Conservation (phyloP, 2,888 invertebrate genomes). For the Abscondita cerata region DNA sequence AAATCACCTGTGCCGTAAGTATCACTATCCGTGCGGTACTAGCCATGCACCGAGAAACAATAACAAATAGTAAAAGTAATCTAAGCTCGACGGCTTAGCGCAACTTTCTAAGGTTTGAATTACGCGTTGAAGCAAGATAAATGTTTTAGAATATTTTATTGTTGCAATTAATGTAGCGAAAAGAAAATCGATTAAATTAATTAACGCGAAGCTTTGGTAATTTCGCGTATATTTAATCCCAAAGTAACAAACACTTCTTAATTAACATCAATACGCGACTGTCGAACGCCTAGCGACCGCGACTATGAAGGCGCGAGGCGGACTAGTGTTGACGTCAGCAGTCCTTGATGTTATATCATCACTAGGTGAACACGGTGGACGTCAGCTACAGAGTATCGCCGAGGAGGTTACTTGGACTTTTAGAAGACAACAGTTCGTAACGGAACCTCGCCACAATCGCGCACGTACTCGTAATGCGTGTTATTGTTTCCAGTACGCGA, state of each 20-base stretch:
- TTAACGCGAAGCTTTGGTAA: no score
- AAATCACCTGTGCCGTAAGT: slow-evolving; percentile 9
- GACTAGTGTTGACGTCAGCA: slow-evolving; percentile 42
- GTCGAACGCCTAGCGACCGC: slow-evolving; percentile 31
- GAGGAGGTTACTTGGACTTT: slow-evolving; percentile 10
- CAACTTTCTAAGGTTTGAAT: slow-evolving; percentile 40
- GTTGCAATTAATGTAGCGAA: slow-evolving; percentile 17
- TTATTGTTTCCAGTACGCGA: neutral
- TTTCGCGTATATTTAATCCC: neutral
- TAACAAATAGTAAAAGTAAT: slow-evolving; percentile 40
- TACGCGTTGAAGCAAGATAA: slow-evolving; percentile 33
- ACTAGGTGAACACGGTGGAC: slow-evolving; percentile 30
- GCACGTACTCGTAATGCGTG: neutral
- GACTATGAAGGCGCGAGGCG: slow-evolving; percentile 42
- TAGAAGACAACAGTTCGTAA: neutral
- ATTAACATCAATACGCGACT: slow-evolving; percentile 1
- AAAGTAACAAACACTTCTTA: neutral
- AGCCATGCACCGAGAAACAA: slow-evolving; percentile 24
- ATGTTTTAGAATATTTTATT: slow-evolving; percentile 24
- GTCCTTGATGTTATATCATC: slow-evolving; percentile 45
- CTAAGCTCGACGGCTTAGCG: slow-evolving; percentile 19
- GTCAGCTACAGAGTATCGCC: slow-evolving; percentile 26
- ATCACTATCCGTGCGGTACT: slow-evolving; percentile 15
- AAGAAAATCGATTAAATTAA: no score
- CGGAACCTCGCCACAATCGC: neutral